Evolutionary conservation across 2,888 invertebrate genomes (phyloP).

Genomic region (Microctonus aethiopoides): DNA sequence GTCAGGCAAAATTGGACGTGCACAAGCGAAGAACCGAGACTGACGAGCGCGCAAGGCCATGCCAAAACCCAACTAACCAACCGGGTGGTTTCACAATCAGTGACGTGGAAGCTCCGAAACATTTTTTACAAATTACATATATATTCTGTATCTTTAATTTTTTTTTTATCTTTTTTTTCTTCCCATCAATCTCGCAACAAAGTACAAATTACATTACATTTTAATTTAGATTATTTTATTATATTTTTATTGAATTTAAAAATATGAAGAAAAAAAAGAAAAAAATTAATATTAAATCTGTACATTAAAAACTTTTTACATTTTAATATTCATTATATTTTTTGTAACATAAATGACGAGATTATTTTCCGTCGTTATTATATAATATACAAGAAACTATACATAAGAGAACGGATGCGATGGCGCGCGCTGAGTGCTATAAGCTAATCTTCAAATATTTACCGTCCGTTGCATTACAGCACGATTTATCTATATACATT

Average conservation of each 20-base stretch:
- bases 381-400: conserved; percentile 38
- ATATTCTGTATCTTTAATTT: background rate
- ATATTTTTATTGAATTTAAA: background rate
- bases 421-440: conserved; percentile 31
- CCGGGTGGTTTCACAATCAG: background rate
- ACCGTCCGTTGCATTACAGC: conserved; percentile 45
- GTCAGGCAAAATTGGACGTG: conserved; percentile 17
- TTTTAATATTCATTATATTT: conserved; percentile 6
- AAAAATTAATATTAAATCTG: background rate
- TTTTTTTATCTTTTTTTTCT: background rate
- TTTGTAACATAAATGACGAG: background rate
- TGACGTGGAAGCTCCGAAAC: background rate
- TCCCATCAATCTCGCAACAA: too few relatives aligned
- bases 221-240: background rate
- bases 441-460: conserved; percentile 55
- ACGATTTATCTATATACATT: conserved; percentile 14
- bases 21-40: conserved; percentile 17
- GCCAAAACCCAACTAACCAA: conserved; percentile 1
- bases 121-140: background rate
- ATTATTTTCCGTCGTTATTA: conserved; percentile 40
- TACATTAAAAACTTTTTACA: background rate
- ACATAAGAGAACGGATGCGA: conserved; percentile 28
- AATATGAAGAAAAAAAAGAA: background rate
- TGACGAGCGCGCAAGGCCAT: conserved; percentile 11
- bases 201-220: too few relatives aligned